Percentiles rank a stretch among this genome's conserved stretches.
phyloP scores from a whole-genome alignment of 2,113 vertebrate species.

The Microcebus tavaratra region DNA sequence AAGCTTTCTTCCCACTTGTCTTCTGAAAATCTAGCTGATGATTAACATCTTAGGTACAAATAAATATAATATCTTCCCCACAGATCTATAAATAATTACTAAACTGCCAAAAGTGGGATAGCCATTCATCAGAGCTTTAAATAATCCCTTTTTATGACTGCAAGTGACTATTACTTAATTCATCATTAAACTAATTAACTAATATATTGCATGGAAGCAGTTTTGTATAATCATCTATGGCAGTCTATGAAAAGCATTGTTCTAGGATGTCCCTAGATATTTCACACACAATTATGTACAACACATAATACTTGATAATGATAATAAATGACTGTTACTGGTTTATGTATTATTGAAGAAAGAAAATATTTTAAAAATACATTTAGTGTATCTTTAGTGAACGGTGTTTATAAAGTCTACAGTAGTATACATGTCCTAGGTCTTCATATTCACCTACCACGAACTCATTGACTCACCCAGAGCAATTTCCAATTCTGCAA shows the following conservation, averaged over 20 bases:
- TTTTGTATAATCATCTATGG: background rate
- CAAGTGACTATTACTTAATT: background rate
- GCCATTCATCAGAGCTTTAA: background rate
- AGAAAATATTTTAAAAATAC: background rate
- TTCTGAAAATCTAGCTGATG: background rate
- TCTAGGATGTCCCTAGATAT: background rate
- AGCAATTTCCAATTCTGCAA: background rate
- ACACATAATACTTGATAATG: background rate
- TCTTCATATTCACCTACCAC: background rate
- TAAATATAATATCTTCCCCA: background rate
- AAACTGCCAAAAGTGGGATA: background rate
- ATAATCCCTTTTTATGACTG: background rate
- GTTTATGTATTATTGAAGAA: background rate
- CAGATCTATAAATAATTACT: background rate
- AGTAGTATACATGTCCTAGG: background rate
- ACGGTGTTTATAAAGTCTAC: background rate
- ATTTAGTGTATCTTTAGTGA: background rate
- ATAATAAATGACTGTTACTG: background rate
- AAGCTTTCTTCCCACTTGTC: background rate
- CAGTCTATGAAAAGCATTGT: background rate
- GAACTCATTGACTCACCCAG: background rate
- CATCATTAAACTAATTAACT: background rate
- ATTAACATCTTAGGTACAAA: background rate
- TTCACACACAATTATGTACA: background rate
- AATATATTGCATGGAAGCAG: background rate